Percentiles rank a stretch among this genome's conserved stretches.
Evolutionary conservation across 2,888 invertebrate species (phyloP).

Genomic region (Prostheceraeus crozeri): DNA sequence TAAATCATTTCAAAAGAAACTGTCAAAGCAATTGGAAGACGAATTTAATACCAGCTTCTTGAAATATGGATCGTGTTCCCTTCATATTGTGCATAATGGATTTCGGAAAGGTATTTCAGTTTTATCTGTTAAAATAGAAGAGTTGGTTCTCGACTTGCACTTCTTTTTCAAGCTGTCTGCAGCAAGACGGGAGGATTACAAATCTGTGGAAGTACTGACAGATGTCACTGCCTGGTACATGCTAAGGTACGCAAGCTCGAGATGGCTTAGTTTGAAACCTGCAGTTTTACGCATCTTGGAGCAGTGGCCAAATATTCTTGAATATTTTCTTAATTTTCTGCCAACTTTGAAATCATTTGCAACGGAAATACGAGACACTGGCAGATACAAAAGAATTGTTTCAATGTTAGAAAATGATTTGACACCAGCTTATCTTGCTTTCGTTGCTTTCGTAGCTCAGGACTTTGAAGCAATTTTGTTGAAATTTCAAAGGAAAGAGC

Average conservation of each 20-base stretch:
- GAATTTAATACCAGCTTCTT: conserved; percentile 19
- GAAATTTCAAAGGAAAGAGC: conserved; percentile 20
- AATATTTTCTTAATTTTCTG: conserved; percentile 25
- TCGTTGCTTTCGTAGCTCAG: conserved; percentile 13
- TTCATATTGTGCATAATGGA: conserved; percentile 16
- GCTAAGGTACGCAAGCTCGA: conserved; percentile 5
- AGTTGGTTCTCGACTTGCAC: conserved; percentile 17
- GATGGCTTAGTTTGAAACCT: background rate
- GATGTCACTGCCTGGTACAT: conserved; percentile 7
- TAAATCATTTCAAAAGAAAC: conserved; percentile 20
- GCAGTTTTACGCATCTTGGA: conserved; percentile 3
- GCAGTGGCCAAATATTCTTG: conserved; percentile 11
- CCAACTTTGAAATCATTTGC: background rate
- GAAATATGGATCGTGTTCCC: conserved; percentile 8
- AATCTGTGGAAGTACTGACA: conserved; percentile 12
- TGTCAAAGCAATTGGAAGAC: background rate
- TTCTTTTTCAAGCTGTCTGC: conserved; percentile 27
- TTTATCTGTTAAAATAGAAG: background rate
- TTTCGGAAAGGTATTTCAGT: conserved; percentile 8
- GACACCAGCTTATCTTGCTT: conserved; percentile 23
- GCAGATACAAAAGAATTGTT: conserved; percentile 14
- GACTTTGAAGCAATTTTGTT: conserved; percentile 23
- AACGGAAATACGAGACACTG: background rate
- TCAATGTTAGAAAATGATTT: conserved; percentile 13
- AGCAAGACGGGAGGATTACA: conserved; percentile 3